These are phyloP conservation scores for Antidorcas marsupialis DNA, from an alignment of 2,113 vertebrate species.

Conservation along the genomic window DNA sequence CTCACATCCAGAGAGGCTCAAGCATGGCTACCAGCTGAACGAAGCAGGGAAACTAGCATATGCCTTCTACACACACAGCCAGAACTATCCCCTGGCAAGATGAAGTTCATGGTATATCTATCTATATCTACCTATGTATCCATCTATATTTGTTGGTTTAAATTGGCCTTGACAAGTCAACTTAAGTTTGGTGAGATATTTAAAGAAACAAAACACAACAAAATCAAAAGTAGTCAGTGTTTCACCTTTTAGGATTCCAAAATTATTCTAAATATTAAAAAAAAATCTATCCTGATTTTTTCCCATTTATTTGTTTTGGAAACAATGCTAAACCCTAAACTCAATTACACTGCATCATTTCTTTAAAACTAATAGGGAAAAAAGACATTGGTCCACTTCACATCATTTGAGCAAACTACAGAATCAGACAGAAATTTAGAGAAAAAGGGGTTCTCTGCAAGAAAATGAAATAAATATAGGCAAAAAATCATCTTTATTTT, in stretches of 20 bases:
- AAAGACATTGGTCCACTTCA: background rate
- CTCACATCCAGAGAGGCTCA: background rate
- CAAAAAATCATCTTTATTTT: constrained; percentile 45
- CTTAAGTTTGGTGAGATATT: background rate
- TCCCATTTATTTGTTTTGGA: background rate
- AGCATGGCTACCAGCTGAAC: background rate
- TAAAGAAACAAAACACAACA: background rate
- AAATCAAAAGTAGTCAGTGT: background rate
- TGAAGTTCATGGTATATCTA: background rate
- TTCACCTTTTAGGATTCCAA: background rate
- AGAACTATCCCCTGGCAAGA: background rate
- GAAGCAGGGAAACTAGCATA: background rate
- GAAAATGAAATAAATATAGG: background rate
- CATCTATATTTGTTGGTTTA: background rate
- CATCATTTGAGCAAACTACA: background rate
- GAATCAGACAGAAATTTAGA: background rate
- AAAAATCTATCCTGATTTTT: background rate
- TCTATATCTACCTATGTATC: background rate
- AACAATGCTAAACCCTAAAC: background rate
- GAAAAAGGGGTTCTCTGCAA: background rate
- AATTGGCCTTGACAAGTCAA: background rate
- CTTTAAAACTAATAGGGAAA: background rate
- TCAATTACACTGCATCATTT: background rate
- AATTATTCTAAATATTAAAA: background rate
- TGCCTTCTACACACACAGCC: background rate